Conservation (phyloP, 2,113 vertebrate species). For the Solea senegalensis region DNA sequence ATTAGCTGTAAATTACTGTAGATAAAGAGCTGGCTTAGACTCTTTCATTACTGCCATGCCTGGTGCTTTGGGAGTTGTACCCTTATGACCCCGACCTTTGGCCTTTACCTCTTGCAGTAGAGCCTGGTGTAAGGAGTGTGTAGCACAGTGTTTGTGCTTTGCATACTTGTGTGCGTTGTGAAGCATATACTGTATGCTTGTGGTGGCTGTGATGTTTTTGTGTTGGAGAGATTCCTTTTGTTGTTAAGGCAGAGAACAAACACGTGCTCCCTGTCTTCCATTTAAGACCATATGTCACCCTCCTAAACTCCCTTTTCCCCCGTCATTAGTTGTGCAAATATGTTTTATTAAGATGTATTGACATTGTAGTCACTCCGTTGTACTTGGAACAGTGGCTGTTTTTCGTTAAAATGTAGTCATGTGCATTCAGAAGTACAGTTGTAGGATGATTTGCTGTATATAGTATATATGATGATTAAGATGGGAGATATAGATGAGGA, state of each 20-base stretch:
- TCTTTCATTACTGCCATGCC: constrained; percentile 18
- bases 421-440: background rate
- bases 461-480: no score
- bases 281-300: constrained; percentile 47
- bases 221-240: constrained; percentile 3
- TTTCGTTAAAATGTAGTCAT: background rate
- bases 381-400: background rate
- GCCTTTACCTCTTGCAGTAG: constrained; percentile 19
- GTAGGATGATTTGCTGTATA: no score
- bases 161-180: background rate
- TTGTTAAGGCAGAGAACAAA: constrained; percentile 38
- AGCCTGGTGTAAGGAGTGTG: constrained; percentile 1
- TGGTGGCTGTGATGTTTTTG: background rate
- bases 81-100: constrained; percentile 40
- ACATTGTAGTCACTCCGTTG: background rate
- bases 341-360: constrained; percentile 2
- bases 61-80: constrained; percentile 25
- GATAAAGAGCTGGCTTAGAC: constrained; percentile 22
- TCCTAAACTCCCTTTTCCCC: background rate
- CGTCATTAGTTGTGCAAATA: background rate
- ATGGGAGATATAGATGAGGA: no score
- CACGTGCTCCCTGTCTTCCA: constrained; percentile 17
- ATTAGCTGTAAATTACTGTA: constrained; percentile 48
- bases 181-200: background rate
- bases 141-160: background rate